Conservation (phyloP, 2,888 invertebrate genomes). For the Zygaena filipendulae region DNA sequence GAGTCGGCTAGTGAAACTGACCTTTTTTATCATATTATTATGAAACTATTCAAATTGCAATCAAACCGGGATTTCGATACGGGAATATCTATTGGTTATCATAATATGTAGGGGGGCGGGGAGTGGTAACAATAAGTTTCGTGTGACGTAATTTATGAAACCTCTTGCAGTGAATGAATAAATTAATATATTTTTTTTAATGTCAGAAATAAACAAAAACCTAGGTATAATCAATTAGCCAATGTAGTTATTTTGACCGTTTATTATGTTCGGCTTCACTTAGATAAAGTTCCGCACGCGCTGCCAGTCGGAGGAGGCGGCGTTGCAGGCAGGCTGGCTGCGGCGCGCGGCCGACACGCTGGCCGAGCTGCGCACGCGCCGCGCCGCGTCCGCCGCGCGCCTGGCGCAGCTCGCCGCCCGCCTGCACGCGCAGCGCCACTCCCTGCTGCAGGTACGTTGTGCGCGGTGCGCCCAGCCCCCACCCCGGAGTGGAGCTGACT, state of each 20-base stretch:
- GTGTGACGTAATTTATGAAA: too few species aligned
- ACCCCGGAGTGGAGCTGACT: constrained; percentile 2
- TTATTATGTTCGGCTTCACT: too few species aligned
- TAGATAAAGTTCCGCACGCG: constrained; percentile 81
- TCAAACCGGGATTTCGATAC: too few species aligned
- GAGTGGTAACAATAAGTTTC: too few species aligned
- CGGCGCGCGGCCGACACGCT: constrained; percentile 83
- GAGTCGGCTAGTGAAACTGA: constrained; percentile 11
- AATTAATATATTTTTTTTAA: constrained; percentile 2
- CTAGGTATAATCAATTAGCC: too few species aligned
- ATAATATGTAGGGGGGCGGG: too few species aligned
- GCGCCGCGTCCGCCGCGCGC: constrained; percentile 82
- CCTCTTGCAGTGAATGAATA: too few species aligned
- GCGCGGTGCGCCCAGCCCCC: not conserved
- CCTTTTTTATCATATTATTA: not conserved
- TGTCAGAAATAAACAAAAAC: too few species aligned
- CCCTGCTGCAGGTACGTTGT: constrained; percentile 81
- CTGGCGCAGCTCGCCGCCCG: constrained; percentile 85
- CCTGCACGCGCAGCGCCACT: constrained; percentile 83
- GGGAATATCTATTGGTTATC: too few species aligned
- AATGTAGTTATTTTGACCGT: too few species aligned
- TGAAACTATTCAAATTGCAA: not conserved
- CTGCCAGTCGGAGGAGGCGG: constrained; percentile 86
- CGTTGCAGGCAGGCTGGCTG: constrained; percentile 83
- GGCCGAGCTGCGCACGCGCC: constrained; percentile 80